phyloP scores from a whole-genome alignment of 2,113 vertebrate genomes.

The Spizaetus ornatus region DNA sequence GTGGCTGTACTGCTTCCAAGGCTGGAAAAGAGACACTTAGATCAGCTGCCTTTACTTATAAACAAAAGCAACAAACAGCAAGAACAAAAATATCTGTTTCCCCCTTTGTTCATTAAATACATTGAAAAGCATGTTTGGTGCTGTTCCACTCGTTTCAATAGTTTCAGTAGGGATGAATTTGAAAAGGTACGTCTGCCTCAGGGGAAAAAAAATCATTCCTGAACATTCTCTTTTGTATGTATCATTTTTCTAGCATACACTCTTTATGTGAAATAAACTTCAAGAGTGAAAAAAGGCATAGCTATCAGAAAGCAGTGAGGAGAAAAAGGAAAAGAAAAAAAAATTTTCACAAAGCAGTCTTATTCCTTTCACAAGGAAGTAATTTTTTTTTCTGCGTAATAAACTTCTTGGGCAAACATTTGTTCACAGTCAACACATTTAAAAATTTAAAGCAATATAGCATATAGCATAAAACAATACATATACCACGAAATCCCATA shows the following conservation, averaged over 20 bases:
- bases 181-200: not conserved
- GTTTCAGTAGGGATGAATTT: not conserved
- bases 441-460: not conserved
- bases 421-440: not conserved
- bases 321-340: not conserved
- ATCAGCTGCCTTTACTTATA: not conserved
- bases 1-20: not conserved
- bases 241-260: not conserved
- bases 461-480: not conserved
- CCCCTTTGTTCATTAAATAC: not conserved
- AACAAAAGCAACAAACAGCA: not conserved
- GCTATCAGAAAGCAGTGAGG: not conserved
- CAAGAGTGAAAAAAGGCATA: not conserved
- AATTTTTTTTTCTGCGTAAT: not conserved
- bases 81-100: not conserved
- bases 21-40: not conserved
- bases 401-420: not conserved
- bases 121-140: not conserved
- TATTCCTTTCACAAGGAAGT: not conserved
- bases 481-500: not conserved
- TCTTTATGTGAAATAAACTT: not conserved
- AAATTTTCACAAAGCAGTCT: not conserved
- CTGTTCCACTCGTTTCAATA: not conserved
- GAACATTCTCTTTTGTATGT: not conserved
- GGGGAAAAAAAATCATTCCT: not conserved